Evolutionary conservation across 2,888 invertebrate genomes (phyloP).

Genomic region (Tachina fera): DNA sequence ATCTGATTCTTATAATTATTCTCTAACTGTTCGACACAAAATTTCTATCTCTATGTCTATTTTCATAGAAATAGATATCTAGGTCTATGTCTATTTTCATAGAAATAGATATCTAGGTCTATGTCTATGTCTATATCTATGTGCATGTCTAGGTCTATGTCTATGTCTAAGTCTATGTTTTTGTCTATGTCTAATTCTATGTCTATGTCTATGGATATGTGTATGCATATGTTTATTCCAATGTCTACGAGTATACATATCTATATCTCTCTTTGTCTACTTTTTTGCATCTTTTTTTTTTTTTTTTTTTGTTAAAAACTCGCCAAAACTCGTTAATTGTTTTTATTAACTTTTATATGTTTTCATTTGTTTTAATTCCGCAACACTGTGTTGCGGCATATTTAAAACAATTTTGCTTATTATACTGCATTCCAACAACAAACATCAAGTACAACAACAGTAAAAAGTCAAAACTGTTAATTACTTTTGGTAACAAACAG

Average conservation of each 20-base stretch:
- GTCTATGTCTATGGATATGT: neutral
- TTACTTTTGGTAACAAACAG: conserved; percentile 55
- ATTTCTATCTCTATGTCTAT: neutral
- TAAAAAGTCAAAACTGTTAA: conserved; percentile 49
- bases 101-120: too few species aligned
- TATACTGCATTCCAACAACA: conserved; percentile 30
- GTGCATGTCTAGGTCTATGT: neutral
- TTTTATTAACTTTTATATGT: neutral
- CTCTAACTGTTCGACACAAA: too few species aligned
- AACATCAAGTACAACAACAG: neutral
- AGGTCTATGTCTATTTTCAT: neutral
- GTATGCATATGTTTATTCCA: too few species aligned
- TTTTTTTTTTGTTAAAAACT: too few species aligned
- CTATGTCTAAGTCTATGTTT: too few species aligned
- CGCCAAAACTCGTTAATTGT: too few species aligned
- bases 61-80: neutral
- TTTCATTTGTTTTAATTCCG: neutral
- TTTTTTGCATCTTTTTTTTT: too few species aligned
- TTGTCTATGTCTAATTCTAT: neutral
- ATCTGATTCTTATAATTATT: too few species aligned
- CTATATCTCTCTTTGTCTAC: too few species aligned
- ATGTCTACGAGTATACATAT: too few species aligned
- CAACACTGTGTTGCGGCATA: conserved; percentile 51
- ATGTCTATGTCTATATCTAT: neutral
- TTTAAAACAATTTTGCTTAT: conserved; percentile 20